Evolutionary conservation across 2,113 vertebrate species (phyloP).

Genomic region (Burhinus oedicnemus): DNA sequence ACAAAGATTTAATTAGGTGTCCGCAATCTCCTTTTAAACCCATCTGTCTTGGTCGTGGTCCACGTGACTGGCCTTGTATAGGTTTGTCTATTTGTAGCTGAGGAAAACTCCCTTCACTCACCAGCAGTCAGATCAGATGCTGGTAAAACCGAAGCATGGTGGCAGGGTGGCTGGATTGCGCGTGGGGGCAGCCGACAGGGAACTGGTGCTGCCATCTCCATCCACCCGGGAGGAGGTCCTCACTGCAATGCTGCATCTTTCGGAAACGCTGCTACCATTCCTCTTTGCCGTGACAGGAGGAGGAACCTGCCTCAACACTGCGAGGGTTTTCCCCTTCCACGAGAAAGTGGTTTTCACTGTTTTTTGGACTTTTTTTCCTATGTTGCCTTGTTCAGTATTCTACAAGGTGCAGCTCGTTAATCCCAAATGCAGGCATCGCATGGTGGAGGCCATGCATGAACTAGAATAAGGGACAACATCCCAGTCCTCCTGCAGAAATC

Average conservation of each 20-base stretch:
- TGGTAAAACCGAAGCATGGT: rapidly evolving
- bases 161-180: background rate
- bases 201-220: background rate
- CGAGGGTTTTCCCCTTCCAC: background rate
- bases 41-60: background rate
- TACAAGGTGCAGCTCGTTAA: background rate
- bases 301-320: background rate
- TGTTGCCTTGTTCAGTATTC: background rate
- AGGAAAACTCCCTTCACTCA: background rate
- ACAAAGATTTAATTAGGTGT: background rate
- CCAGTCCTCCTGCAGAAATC: background rate
- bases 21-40: background rate
- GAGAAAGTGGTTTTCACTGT: background rate
- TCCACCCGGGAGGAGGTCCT: background rate
- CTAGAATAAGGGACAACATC: background rate
- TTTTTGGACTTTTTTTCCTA: background rate
- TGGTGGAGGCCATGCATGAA: background rate
- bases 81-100: background rate
- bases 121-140: background rate
- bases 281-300: background rate
- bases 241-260: background rate
- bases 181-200: background rate
- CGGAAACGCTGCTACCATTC: background rate
- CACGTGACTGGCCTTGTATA: background rate
- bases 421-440: background rate